Conservation (phyloP, 2,888 invertebrate species). For the Hesperia comma region DNA sequence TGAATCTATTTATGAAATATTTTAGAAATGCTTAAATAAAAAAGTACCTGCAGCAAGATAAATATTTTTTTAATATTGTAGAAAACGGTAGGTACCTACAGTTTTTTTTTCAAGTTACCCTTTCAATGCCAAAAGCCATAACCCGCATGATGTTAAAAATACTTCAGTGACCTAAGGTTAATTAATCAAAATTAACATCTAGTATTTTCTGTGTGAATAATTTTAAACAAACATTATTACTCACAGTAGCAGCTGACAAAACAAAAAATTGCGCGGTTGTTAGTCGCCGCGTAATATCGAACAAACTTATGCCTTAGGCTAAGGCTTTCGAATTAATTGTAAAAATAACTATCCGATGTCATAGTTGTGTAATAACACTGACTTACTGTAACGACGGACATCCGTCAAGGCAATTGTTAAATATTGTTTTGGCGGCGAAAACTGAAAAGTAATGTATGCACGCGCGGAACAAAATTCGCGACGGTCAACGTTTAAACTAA, state of each 20-base stretch:
- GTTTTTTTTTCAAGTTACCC: no score
- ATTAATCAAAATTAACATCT: no score
- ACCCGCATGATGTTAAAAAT: no score
- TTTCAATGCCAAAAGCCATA: no score
- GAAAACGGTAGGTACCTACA: no score
- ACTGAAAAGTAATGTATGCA: constrained; percentile 47
- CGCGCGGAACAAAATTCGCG: constrained; percentile 54
- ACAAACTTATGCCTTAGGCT: not conserved
- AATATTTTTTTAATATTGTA: no score
- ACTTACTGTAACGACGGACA: constrained; percentile 28
- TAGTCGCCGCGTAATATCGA: constrained; percentile 9
- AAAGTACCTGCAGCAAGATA: no score
- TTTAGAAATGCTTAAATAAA: no score
- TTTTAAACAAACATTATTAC: not conserved
- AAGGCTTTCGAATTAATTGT: not conserved
- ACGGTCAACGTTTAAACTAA: constrained; percentile 43
- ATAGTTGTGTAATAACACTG: constrained; percentile 26
- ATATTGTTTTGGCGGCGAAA: constrained; percentile 34
- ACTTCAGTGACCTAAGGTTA: no score
- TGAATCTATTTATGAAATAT: no score
- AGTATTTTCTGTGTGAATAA: not conserved
- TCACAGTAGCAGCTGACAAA: not conserved
- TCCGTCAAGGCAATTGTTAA: constrained; percentile 41
- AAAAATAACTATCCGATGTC: not conserved
- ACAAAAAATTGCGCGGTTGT: not conserved